These are phyloP conservation scores for Hormaphis cornu DNA, from an alignment of 1,140 invertebrate genomes.

Conservation along the genomic window DNA sequence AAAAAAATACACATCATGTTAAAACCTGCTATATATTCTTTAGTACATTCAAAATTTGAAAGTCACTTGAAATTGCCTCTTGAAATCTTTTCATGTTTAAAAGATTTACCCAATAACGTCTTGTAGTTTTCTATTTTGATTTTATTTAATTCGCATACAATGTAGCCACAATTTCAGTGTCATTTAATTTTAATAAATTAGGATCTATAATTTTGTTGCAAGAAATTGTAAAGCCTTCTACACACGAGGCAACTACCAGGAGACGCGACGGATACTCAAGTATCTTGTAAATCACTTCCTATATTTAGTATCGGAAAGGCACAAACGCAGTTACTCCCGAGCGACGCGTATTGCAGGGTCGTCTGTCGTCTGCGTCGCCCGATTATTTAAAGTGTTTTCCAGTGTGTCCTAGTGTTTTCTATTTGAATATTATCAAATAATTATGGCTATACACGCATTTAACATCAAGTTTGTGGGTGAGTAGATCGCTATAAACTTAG, in stretches of 20 bases:
- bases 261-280: neutral
- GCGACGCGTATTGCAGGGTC: no score
- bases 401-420: neutral
- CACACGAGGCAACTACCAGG: neutral
- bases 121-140: no score
- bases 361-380: neutral
- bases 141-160: no score
- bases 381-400: neutral
- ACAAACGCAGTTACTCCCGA: neutral
- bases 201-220: no score
- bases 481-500: neutral
- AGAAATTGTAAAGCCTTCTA: neutral
- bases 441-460: neutral
- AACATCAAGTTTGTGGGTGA: neutral
- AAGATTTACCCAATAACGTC: no score
- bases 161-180: no score
- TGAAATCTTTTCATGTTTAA: no score
- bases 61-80: no score
- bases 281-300: neutral
- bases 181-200: no score
- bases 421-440: neutral
- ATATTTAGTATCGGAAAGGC: neutral
- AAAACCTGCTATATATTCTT: no score
- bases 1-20: no score
- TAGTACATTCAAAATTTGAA: no score